These are phyloP conservation scores for Cotesia glomerata DNA, from an alignment of 1,140 invertebrate genomes.

Conservation along the genomic window DNA sequence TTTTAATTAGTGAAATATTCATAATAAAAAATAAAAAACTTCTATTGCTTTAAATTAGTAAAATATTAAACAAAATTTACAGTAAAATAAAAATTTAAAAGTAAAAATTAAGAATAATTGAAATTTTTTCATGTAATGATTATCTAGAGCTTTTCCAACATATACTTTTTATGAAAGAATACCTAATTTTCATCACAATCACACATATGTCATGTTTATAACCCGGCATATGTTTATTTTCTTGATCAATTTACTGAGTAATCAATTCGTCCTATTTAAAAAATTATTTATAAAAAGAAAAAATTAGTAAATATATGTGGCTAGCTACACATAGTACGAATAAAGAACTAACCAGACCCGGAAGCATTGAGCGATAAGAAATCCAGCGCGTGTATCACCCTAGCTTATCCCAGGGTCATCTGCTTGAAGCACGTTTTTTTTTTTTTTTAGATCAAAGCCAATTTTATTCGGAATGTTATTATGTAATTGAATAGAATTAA, in stretches of 20 bases:
- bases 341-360: neutral
- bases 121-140: too few species aligned
- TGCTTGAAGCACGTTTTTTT: neutral
- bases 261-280: neutral
- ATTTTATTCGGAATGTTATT: neutral
- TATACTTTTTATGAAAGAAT: too few species aligned
- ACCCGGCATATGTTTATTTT: neutral
- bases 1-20: too few species aligned
- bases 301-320: neutral
- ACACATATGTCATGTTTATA: neutral
- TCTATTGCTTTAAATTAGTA: too few species aligned
- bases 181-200: too few species aligned
- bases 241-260: neutral
- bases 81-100: too few species aligned
- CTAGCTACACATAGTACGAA: neutral
- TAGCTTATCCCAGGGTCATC: neutral
- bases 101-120: too few species aligned
- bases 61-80: too few species aligned
- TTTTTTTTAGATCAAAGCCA: neutral
- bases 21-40: too few species aligned
- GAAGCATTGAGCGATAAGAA: slow-evolving; percentile 1
- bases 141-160: too few species aligned
- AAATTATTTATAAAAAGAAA: neutral
- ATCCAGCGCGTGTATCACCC: neutral
- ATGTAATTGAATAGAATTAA: neutral